Percentiles rank a stretch among this genome's conserved stretches.
phyloP scores from a whole-genome alignment of 1,140 invertebrate species.

The Eriosoma lanigerum region DNA sequence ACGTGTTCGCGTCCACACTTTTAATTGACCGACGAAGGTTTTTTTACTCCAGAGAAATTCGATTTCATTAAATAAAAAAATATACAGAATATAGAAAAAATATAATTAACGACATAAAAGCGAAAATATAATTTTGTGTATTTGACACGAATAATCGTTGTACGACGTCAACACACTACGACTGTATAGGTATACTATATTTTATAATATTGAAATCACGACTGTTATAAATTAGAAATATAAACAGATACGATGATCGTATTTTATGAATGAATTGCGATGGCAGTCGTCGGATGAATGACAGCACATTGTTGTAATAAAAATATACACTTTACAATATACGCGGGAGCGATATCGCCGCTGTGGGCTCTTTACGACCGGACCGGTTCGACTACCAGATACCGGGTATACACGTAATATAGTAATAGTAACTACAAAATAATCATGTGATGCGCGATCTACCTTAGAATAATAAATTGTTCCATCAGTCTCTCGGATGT shows the following conservation, averaged over 20 bases:
- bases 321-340: not conserved
- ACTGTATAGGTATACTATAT: no score
- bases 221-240: no score
- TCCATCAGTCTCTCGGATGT: no score
- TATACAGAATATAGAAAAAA: not conserved
- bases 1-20: not conserved
- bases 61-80: not conserved
- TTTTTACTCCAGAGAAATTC: not conserved
- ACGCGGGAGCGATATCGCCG: not conserved
- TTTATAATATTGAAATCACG: not conserved
- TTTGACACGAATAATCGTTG: not conserved
- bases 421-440: no score
- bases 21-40: not conserved
- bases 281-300: conserved; percentile 38
- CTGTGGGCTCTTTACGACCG: conserved; percentile 31
- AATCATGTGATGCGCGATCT: no score
- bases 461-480: no score
- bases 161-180: not conserved
- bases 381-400: conserved; percentile 47
- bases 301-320: not conserved
- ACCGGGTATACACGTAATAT: no score
- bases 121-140: no score
- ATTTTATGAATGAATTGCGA: conserved; percentile 31
- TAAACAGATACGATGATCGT: not conserved
- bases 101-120: not conserved